Evolutionary conservation across 2,113 vertebrate genomes (phyloP), one percentile per base, ranked within the genome.

Genomic region (Microcebus jonahi): DNA sequence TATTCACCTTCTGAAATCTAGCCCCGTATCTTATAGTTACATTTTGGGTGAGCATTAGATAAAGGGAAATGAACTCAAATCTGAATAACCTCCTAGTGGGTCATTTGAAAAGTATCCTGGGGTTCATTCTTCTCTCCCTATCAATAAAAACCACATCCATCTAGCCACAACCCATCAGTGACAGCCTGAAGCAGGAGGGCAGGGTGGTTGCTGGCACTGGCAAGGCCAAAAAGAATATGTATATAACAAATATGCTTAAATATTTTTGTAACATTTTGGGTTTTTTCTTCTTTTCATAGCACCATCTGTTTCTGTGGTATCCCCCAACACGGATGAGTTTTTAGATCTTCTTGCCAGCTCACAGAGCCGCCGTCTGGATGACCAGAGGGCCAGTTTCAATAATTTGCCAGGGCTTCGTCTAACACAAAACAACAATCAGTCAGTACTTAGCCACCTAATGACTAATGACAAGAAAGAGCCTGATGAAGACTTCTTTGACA

Each of bases 401-500:
- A 98, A 99, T 39, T 97, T 99, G 9, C 99, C 99, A 0, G 99
- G 99, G 0, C 99, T 99, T 65, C 98, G 98, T 50, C 98, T 99
- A 0, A 98, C 98, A 39, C 99, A 99, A 20, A 98, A 79, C 91
- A 97, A 97, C 96, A 97, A 89, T 45, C 99, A 96, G 29, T 98
- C 99, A 0, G 97, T 99, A 18, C 99, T 99, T 96, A 98, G 98
- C 36, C 99, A 98, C 94, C 98, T 99, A 42, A 97, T 99, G 98
- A 98, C 99, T 9, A 98, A 94, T 23, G 99, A 96, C 98, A 98
- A 36, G 95, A 96, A 98, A 0, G 99, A 99, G 53, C 99, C 99
- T 0, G 99, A 99, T 0, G 99, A 99, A 0, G 98, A 99, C 98
- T 99, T 99, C 99, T 99, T 99, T 9, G 99, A 99, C 55, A 99